Evolutionary conservation across 2,888 invertebrate genomes (phyloP).

Genomic region (Sisyra nigra): DNA sequence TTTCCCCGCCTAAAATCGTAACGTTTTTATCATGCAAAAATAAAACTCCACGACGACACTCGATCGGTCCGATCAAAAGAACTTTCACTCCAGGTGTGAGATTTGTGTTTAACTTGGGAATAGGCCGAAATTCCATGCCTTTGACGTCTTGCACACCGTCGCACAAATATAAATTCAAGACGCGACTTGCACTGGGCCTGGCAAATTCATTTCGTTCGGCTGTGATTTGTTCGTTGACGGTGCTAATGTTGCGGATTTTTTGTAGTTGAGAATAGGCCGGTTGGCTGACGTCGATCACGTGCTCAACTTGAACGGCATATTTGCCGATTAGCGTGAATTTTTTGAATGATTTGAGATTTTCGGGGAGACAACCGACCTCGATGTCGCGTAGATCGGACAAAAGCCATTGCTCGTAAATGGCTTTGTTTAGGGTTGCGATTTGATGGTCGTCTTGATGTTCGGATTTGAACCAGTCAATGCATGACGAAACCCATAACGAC

Average conservation of each 20-base stretch:
- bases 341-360: conserved; percentile 29
- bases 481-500: conserved; percentile 25
- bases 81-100: conserved; percentile 45
- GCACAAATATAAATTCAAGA: conserved; percentile 52
- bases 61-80: conserved; percentile 50
- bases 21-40: conserved; percentile 43
- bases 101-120: conserved; percentile 37
- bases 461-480: conserved; percentile 35
- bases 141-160: conserved; percentile 56
- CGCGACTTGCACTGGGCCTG: conserved; percentile 38
- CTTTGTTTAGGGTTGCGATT: conserved; percentile 24
- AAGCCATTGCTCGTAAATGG: conserved; percentile 49
- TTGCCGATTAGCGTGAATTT: conserved; percentile 33
- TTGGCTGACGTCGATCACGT: conserved; percentile 41
- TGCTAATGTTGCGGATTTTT: conserved; percentile 27
- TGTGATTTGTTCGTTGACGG: conserved; percentile 40
- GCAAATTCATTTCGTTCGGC: conserved; percentile 35
- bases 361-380: conserved; percentile 41
- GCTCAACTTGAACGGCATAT: conserved; percentile 45
- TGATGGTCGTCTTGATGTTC: conserved; percentile 22
- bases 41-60: conserved; percentile 50
- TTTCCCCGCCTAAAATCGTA: conserved; percentile 54
- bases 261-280: conserved; percentile 27
- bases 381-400: conserved; percentile 46
- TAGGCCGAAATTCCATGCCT: conserved; percentile 53